Evolutionary conservation across 37 sponge, comb jelly and placozoan species (phyloP), one percentile per base, ranked within the genome.

Genomic region (Aplysina aerophoba): DNA sequence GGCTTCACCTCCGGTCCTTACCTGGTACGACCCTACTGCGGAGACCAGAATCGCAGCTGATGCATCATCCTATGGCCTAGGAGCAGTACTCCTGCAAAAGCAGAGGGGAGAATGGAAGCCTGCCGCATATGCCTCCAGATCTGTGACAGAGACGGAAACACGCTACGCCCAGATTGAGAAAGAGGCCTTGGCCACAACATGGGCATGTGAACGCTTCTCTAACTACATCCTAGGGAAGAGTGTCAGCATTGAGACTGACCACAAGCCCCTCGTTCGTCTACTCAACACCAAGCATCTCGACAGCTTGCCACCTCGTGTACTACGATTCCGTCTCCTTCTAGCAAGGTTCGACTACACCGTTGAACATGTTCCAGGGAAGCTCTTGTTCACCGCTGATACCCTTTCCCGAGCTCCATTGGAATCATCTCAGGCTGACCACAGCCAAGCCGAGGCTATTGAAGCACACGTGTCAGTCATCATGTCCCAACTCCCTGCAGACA

Each of bases 71-170:
- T 86, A 86, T 66, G 87, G 87, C 20, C 81, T 86, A 33, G 87
- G 87, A 40, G 87, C 87, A 34, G 87, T 86, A 19, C 81, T 86
- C 12, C 67, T 86, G 34, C 87, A 86, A 59, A 22, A 86, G 36
- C 25, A 41, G 12, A 22, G 30, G 21, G 80, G 24, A 20, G 79
- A 44, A 55, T 86, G 87, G 87, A 59, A 39, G 60, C 87, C 87
- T 12, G 79, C 60, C 14, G 87, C 80, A n/a, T 86, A 64, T 41
- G 80, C 87, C 25, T 86, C 81, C 31, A 35, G 87, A 33, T 77
- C 87, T 12, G 16, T 86, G 54, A 66, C 81, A 20, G 68, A 77
- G 44, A 65, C 81, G 19, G 81, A 86, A 59, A 3, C 1, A 21
- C 1, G 81, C 35, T 86, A 86, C 24, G 67, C 80, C 2, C 87